Conservation (phyloP, 2,888 invertebrate species). For the Melieria picta region DNA sequence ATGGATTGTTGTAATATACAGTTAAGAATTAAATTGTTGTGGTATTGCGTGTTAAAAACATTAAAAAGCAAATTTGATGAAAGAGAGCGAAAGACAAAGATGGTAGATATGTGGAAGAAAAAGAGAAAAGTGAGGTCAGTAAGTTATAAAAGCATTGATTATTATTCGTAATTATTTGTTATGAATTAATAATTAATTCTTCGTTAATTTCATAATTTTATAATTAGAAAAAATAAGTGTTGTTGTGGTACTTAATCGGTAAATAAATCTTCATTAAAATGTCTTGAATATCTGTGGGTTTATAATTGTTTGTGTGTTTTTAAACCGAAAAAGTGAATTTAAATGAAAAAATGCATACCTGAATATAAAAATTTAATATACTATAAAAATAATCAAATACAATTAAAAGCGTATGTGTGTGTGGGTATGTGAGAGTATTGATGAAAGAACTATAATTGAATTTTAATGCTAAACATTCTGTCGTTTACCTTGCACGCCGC, state of each 20-base stretch:
- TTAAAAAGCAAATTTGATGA: conserved; percentile 36
- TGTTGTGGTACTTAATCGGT: neutral
- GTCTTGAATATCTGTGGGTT: neutral
- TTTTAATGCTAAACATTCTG: neutral
- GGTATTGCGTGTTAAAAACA: neutral
- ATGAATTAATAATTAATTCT: neutral
- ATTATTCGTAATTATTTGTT: neutral
- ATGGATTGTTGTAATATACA: neutral
- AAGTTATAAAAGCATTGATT: conserved; percentile 6
- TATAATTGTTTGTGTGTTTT: conserved; percentile 1
- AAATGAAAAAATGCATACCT: conserved; percentile 35
- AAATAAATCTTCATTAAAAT: neutral
- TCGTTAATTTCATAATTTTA: neutral
- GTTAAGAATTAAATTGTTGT: neutral
- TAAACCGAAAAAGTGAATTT: conserved; percentile 2
- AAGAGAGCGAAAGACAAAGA: conserved; percentile 29
- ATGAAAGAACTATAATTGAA: conserved; percentile 5
- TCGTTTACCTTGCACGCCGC: conserved; percentile 90
- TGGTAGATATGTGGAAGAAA: conserved; percentile 5
- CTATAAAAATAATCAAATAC: conserved; percentile 1
- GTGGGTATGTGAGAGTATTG: neutral
- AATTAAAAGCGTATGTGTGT: neutral
- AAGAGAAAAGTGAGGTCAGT: conserved; percentile 32
- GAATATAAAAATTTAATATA: conserved; percentile 35
- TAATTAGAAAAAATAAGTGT: neutral